Percentiles rank a stretch among this genome's conserved stretches.
phyloP scores from a whole-genome alignment of 2,113 vertebrate species.

The Cyprinodon variegatus region DNA sequence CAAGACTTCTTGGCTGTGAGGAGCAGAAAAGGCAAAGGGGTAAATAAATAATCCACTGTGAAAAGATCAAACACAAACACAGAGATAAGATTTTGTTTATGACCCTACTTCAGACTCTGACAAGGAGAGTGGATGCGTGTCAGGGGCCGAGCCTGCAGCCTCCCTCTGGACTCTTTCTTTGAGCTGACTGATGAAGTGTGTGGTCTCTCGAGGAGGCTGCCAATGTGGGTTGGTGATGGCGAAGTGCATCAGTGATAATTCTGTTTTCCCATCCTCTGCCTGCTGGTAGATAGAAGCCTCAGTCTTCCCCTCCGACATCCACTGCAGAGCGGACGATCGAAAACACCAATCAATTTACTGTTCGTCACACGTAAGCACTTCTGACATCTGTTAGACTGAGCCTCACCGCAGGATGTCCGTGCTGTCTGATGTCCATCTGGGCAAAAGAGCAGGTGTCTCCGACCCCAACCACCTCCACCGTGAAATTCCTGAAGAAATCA shows the following conservation, averaged over 20 bases:
- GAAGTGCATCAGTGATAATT: constrained; percentile 98
- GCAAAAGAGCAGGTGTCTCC: constrained; percentile 98
- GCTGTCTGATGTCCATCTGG: constrained; percentile 98
- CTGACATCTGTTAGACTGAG: background rate
- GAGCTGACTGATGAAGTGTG: constrained; percentile 94
- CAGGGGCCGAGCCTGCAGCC: constrained; percentile 79
- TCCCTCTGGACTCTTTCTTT: constrained; percentile 95
- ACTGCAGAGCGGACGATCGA: constrained; percentile 73
- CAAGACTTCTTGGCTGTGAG: constrained; percentile 91
- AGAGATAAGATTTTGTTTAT: background rate
- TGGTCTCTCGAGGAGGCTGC: constrained; percentile 95
- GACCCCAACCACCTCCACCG: constrained; percentile 94
- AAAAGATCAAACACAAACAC: background rate
- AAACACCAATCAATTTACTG: background rate
- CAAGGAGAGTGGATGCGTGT: constrained; percentile 86
- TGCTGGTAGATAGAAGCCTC: constrained; percentile 98
- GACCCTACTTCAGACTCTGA: constrained; percentile 87
- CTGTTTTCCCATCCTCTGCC: constrained; percentile 96
- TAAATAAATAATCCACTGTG: background rate
- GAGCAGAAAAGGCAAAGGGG: background rate
- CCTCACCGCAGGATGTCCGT: constrained; percentile 94
- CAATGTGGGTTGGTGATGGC: constrained; percentile 98
- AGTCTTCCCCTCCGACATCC: constrained; percentile 95
- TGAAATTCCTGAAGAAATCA: constrained; percentile 98
- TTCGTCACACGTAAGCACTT: background rate